Base-by-base conservation (phyloP, 2,888 invertebrate genomes). In the Cataglyphis cursor region DNA sequence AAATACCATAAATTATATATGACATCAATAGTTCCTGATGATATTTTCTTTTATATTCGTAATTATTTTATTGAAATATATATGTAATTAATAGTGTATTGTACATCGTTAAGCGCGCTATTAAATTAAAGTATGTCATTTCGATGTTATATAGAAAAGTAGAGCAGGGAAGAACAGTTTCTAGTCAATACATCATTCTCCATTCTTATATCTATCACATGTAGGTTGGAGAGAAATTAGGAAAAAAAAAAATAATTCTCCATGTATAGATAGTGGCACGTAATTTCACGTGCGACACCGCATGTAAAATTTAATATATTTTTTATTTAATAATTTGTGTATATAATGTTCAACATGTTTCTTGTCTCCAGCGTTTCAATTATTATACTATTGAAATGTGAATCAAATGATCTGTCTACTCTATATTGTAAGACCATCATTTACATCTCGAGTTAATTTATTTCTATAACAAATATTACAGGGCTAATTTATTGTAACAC, bases 291-390 rank as follows among this genome's bases (percentile, higher is more conserved):
- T 35, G 35, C 0, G 4, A 35, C 35, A 35, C 0, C 24, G 15
- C 38, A 72, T 81, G 31, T 80, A 62, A 70, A 81, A 83, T 35
- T 59, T 61, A 75, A 76, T 62, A 48, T 18, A 78, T 66, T n/a
- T 9, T 21, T 35, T 68, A 18, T 31, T 68, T 51, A 18, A 51
- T 18, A 44, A 15, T 44, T 15, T 21, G 31, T 59, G n/a, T 66
- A 18, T 66, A 35, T 44, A 44, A 78, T 68, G 12, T 59, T n/a
- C 21, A 48, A 24, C 21, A 44, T 85, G 70, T 82, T 90, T 90
- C 90, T 90, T 88, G 90, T 90, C 87, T 90, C 89, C 90, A 90
- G 86, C 90, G 83, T 89, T 87, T 87, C 65, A 76, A 38, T 76
- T 65, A 51, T 41, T 61, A 41, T 38, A 31, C 5, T 18, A n/a